Base-by-base conservation (phyloP, 2,888 invertebrate genomes). In the Silvanus unidentatus region DNA sequence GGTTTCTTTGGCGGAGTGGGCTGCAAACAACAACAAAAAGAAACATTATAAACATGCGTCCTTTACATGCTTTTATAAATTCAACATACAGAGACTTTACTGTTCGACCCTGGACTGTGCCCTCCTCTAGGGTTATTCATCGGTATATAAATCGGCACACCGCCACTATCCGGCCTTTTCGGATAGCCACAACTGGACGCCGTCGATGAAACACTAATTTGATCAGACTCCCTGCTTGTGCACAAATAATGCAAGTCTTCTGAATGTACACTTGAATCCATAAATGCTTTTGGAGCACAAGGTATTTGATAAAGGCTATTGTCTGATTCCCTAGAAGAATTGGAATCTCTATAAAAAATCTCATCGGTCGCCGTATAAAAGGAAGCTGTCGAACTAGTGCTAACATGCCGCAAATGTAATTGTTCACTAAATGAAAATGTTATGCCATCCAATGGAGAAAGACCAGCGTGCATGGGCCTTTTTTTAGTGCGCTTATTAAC, bases 1-100 rank as follows among this genome's bases (percentile, higher is more conserved):
- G 92, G 91, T 72, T 92, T 92, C 75, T 90, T 90, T 38, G 91
- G 91, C 43, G 91, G 89, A 43, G 86, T 88, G 40, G 87, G 86
- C 86, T 86, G 76, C 36, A 70, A 69, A 43, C 50, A 5, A 9
- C n/a, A n/a, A 15, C 42, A 12, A 39, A 39, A 43, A 8, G n/a
- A 42, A 13, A 4, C n/a, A 32, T 32, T 32, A 9, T 5, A 32
- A 5, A 11, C 32, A n/a, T 32, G n/a, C 22, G 8, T 22, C 22
- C 13, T 8, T n/a, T 34, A 9, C 9, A 3, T 3, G 34, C 5
- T 9, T 5, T 34, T n/a, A n/a, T 13, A 40, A 3, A 12, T 16
- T 16, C 4, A 42, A 66, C 76, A 75, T 70, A 80, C 80, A 72
- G 80, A 80, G 54, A 81, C 78, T 73, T 80, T 80, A 61, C 76